These are phyloP conservation scores for Felis chaus DNA, from an alignment of 2,113 vertebrate species.

Conservation along the genomic window DNA sequence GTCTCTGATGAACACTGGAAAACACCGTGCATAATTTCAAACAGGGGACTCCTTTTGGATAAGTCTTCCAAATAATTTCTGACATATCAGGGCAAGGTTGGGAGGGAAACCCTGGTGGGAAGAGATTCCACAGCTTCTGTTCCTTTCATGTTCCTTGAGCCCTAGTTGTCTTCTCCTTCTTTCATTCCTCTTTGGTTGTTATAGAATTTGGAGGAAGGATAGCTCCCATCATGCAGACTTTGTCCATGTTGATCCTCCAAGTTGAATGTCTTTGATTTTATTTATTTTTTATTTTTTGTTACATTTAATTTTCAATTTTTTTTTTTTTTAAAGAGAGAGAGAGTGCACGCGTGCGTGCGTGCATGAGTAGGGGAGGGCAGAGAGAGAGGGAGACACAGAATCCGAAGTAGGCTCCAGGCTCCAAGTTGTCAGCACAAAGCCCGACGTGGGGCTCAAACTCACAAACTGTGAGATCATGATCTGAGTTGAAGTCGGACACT, in stretches of 20 bases:
- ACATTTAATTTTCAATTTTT: no score
- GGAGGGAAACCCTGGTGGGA: not conserved
- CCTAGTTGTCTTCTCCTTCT: not conserved
- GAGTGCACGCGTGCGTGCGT: rapidly evolving
- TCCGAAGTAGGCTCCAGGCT: no score
- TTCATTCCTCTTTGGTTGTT: not conserved
- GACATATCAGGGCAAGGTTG: not conserved
- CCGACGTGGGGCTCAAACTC: no score
- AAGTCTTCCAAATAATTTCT: slow-evolving; percentile 42
- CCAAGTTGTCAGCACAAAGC: no score
- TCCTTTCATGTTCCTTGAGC: not conserved
- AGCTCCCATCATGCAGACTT: not conserved
- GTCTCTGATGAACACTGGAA: not conserved
- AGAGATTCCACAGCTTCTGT: not conserved
- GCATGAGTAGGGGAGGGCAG: no score
- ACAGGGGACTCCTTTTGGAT: not conserved
- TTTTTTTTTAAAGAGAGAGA: no score
- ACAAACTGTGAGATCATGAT: no score
- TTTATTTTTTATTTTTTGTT: no score
- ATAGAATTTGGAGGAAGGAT: not conserved
- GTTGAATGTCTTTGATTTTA: slow-evolving; percentile 7
- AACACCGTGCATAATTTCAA: not conserved
- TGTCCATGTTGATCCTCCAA: not conserved
- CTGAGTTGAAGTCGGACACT: no score
- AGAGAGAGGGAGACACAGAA: no score